These are phyloP conservation scores for Pandion haliaetus DNA, from an alignment of 2,113 vertebrate species.

Conservation along the genomic window DNA sequence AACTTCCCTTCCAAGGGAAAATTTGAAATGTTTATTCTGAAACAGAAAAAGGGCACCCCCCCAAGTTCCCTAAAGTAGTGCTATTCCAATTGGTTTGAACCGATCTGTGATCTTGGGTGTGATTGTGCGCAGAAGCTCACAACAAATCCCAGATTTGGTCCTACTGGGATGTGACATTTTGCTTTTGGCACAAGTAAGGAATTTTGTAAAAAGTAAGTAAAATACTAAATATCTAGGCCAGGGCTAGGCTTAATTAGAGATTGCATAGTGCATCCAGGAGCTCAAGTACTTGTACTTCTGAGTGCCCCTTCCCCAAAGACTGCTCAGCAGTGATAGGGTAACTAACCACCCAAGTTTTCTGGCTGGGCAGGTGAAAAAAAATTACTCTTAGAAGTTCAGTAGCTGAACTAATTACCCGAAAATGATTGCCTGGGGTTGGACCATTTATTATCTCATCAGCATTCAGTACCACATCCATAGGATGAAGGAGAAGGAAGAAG, in stretches of 20 bases:
- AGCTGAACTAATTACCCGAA: conserved; percentile 65
- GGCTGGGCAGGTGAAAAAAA: conserved; percentile 26
- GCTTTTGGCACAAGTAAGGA: not conserved
- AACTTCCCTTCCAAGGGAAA: not conserved
- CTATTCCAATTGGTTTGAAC: not conserved
- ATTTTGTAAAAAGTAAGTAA: not conserved
- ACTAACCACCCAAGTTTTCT: conserved; percentile 51
- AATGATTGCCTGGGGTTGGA: conserved; percentile 63
- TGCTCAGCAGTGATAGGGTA: not conserved
- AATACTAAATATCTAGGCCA: not conserved
- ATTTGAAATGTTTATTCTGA: not conserved
- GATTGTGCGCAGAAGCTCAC: not conserved
- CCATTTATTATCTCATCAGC: conserved; percentile 61
- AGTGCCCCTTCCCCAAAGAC: not conserved
- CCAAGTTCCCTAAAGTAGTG: not conserved
- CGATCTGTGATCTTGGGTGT: not conserved
- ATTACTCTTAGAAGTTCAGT: conserved; percentile 39
- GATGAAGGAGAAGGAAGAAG: conserved; percentile 48
- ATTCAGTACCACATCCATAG: conserved; percentile 31
- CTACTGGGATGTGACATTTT: not conserved
- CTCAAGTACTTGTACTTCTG: not conserved
- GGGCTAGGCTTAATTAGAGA: not conserved
- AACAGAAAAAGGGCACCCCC: not conserved
- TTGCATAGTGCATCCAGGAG: not conserved
- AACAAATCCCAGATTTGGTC: not conserved